Base-by-base conservation (phyloP, 2,113 vertebrate species). In the Piliocolobus tephrosceles region DNA sequence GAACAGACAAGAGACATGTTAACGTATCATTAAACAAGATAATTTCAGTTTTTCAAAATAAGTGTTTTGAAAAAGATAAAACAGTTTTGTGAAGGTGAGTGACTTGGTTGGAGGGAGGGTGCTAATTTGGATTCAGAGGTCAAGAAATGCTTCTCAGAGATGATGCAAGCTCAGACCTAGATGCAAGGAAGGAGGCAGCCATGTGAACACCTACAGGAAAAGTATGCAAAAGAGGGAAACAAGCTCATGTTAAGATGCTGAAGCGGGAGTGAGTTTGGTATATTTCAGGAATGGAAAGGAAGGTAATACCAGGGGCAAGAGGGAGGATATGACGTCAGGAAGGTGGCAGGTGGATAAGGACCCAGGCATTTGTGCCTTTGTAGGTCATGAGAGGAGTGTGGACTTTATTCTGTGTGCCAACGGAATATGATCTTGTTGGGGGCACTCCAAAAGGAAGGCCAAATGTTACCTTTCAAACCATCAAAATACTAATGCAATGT, bases 281-380 rank as follows among this genome's bases (percentile, higher is more conserved):
- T 30, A 6, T 47, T 84, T 88, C 1, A 3, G 35, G 30, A 75
- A 10, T 8, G 8, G 43, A 22, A 89, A 45, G 64, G 57, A 66
- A 47, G 8, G 38, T 43, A 23, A 11, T 12, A 73, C 4, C 20
- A n/a, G 38, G 30, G 14, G 13, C 47, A 50, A 45, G 76, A 10
- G 10, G 38, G 1, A 11, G 5, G 11, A n/a, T 13, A 10, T 8
- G 66, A 22, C 0, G 0, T 14, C 52, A 45, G 27, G 11, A 47
- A 61, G 18, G 16, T 22, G 17, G 8, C 16, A 50, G 11, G 20
- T 4, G 4, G 25, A 16, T 35, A 32, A 55, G 23, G 73, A 27
- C 17, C 13, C 2, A 3, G 0, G 27, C 5, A 3, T 2, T 3
- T 55, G 17, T 52, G 84, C 61, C 40, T 7, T 25, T 18, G 22